Percentiles rank a stretch among this genome's conserved stretches.
phyloP scores from a whole-genome alignment of 2,888 invertebrate species.

The Acanthosepion esculentum region DNA sequence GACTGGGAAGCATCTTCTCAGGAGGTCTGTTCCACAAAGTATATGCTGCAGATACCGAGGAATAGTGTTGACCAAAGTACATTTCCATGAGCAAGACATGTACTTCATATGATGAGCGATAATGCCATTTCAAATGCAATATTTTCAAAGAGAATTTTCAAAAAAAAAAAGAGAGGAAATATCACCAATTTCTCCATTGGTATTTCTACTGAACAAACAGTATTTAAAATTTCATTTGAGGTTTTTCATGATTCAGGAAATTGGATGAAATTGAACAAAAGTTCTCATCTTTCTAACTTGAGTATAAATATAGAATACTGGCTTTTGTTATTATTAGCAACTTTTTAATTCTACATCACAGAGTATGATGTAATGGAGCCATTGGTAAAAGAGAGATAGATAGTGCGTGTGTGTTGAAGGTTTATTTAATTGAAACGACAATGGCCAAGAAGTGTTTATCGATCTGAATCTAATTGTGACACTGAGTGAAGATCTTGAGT shows the following conservation, averaged over 20 bases:
- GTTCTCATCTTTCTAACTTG: not conserved
- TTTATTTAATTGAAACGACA: not conserved
- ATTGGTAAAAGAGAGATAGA: not conserved
- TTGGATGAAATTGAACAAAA: not conserved
- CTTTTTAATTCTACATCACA: not conserved
- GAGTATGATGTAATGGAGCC: not conserved
- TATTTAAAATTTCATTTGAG: no score
- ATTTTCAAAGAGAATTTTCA: no score
- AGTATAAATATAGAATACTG: not conserved
- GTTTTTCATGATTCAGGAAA: not conserved
- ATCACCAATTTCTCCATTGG: no score
- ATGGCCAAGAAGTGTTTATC: not conserved
- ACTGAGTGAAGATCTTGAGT: not conserved
- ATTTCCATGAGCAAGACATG: no score
- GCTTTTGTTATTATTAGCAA: not conserved
- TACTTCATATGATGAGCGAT: no score
- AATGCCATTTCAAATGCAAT: no score
- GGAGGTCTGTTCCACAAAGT: no score
- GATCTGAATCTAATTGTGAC: not conserved
- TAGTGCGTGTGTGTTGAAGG: not conserved
- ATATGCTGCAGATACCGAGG: no score
- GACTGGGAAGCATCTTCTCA: no score
- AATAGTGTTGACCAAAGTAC: no score
- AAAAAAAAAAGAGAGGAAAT: no score
- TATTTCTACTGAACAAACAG: no score